Base-by-base conservation (phyloP, 2,113 vertebrate species). In the Oncorhynchus tshawytscha region DNA sequence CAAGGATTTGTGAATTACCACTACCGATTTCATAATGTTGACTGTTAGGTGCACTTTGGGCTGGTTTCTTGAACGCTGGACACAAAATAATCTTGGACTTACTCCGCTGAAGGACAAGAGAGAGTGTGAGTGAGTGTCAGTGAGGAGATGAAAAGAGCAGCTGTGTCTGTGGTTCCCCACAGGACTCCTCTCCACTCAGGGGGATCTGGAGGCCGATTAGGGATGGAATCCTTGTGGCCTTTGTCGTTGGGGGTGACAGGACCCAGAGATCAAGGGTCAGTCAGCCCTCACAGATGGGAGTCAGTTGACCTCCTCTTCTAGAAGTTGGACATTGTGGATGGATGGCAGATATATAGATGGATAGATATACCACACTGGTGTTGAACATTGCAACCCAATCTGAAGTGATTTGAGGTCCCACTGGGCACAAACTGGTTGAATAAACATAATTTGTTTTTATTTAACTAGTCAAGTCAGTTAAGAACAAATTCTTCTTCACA, bases 131-230 rank as follows among this genome's bases (percentile, higher is more conserved):
- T 18, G 12, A 45, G 70, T 71, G 60, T 66, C 49, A 49, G 25
- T 51, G 51, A 51, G 5, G 18, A 84, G 74, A 84, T 82, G 54
- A 85, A 82, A 82, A 82, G 79, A 77, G 71, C 77, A 79, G 67
- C 54, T 70, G 72, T 77, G 72, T 71, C 57, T 76, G 71, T 79
- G 22, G 51, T 45, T 25, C 70, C 64, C 77, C 64, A 77, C 34
- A 60, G 39, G 72, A 60, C 76, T 74, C 22, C 64, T 64, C 51
- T 67, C 59, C 66, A 67, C 69, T 69, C 75, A 62, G 13, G 39
- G 73, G 70, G 72, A 79, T 72, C 64, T 49, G 51, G 25, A 70
- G 65, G 72, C 71, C 39, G 81, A 86, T 86, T 86, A 83, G 60
- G 49, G 71, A 73, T 62, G 59, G 80, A 81, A 77, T 72, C 79